Evolutionary conservation across 1,140 invertebrate species (phyloP), one percentile per base, ranked within the genome.

Genomic region (Neodiprion lecontei): DNA sequence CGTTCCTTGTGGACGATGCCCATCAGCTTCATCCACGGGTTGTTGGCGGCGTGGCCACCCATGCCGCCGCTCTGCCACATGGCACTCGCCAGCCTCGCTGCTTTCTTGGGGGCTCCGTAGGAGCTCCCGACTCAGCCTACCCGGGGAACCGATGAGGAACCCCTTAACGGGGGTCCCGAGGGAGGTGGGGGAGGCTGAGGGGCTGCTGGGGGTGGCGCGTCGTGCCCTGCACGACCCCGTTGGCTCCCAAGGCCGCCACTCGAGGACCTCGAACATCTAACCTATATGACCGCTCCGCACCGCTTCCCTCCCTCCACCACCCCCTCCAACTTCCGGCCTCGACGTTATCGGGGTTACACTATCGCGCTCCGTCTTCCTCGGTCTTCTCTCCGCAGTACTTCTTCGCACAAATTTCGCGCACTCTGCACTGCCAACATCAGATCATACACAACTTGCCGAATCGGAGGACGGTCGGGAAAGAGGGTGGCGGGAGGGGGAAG

Each of bases 21-120:
- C 93, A 95, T 95, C 72, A 95, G 88, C 83, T 94, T 94, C 91
- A 94, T 93, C 93, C 93, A 95, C 77, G 93, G 93, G 87, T 94
- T 94, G 91, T 94, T 94, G 82, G 89, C 89, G 79, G 89, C 91
- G 82, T 93, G 92, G 88, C 92, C 91, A 82, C 93, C 92, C 91
- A 93, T 93, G 86, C 93, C 93, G 78, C 92, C 91, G 87, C 93
- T 93, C 88, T 94, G 93, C 93, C 93, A 94, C 93, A 94, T 94
- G 87, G 91, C 86, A 81, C 86, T 88, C 85, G 86, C 86, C 86
- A 88, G 85, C 79, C 84, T 86, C 82, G 79, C 75, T 79, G 74
- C 67, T 77, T 80, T 74, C 10, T 9, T 53, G 73, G 83, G 85
- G 85, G 82, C 83, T 84, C 83, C 76, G 72, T 11, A 67, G 70